Base-by-base conservation (phyloP, 1,140 invertebrate genomes). In the Drosophila ironensis region DNA sequence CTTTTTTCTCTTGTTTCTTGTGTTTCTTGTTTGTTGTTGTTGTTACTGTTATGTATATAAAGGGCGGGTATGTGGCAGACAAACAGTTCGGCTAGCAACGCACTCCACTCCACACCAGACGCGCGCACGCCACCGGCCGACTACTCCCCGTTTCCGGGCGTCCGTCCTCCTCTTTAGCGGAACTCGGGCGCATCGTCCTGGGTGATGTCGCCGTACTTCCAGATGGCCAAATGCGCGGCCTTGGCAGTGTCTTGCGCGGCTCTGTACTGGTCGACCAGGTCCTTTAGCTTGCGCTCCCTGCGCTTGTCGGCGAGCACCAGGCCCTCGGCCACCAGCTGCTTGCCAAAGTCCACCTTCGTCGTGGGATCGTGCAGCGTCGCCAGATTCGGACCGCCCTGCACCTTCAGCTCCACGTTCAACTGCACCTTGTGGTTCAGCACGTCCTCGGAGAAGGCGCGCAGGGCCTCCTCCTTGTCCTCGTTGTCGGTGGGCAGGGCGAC, bases 201-300 rank as follows among this genome's bases (percentile, higher is more conserved):
- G 50, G 95, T 97, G 87, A 98, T 96, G 89, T 99, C 98, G 11
- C 98, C 98, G 89, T 99, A 99, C 75, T 95, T 93, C 98, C 98
- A 99, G 64, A 99, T 95, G 88, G 95, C 96, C 51, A 94, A 91
- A 90, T 97, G 96, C 40, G 94, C 93, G 67, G 94, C 94, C 89
- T 96, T 95, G 2, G 98, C 98, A 46, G 93, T 91, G 61, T 97
- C 94, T 90, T 98, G 95, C 8, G 97, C 96, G 27, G 93, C 93
- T 63, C 92, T 92, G 89, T 98, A 99, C 51, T 97, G 95, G 24
- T 92, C 92, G 56, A 97, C 94, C 89, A 99, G 88, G 90, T 96
- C 94, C 41, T 94, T 92, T 24, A 98, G 92, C 72, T 95, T 93
- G 53, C 94, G 94, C 80, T 98, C 97, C 54, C 94, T 94, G 28